phyloP scores from a whole-genome alignment of 1,140 invertebrate species.

The Pseudomyrmex flavicornis region DNA sequence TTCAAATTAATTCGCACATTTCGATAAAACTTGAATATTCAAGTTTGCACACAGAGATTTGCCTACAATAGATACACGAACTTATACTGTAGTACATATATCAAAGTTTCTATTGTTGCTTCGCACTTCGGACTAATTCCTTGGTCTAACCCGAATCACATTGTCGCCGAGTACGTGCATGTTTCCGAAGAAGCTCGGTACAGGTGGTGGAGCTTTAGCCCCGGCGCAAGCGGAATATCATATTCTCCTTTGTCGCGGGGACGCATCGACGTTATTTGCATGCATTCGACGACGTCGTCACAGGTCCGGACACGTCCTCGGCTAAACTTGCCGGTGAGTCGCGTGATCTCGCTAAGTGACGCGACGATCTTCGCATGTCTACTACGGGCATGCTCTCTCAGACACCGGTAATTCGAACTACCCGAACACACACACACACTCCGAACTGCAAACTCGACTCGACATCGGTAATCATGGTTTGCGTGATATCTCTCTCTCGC shows the following conservation, averaged over 20 bases:
- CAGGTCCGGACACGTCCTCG: slow-evolving; percentile 21
- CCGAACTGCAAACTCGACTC: slow-evolving; percentile 47
- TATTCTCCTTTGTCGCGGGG: slow-evolving; percentile 46
- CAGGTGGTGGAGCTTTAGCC: slow-evolving; percentile 31
- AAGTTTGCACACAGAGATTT: not conserved
- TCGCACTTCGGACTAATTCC: slow-evolving; percentile 50
- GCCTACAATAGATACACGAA: slow-evolving; percentile 21
- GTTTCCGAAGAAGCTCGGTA: slow-evolving; percentile 6
- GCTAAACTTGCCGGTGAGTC: slow-evolving; percentile 41
- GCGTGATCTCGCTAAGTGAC: slow-evolving; percentile 58
- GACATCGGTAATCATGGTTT: slow-evolving; percentile 46
- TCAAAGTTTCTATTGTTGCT: slow-evolving; percentile 48
- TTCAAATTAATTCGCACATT: not conserved
- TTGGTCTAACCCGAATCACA: slow-evolving; percentile 44
- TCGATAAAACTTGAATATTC: not conserved
- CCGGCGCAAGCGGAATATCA: slow-evolving; percentile 42
- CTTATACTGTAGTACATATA: not conserved
- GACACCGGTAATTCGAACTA: slow-evolving; percentile 44
- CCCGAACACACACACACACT: slow-evolving; percentile 17
- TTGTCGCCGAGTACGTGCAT: slow-evolving; percentile 19
- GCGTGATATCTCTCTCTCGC: slow-evolving; percentile 9
- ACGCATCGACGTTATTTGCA: slow-evolving; percentile 53
- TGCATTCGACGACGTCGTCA: slow-evolving; percentile 41
- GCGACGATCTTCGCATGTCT: slow-evolving; percentile 50
- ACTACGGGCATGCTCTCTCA: slow-evolving; percentile 27